phyloP scores from a whole-genome alignment of 1,140 invertebrate genomes.

The Drosophila obscura region DNA sequence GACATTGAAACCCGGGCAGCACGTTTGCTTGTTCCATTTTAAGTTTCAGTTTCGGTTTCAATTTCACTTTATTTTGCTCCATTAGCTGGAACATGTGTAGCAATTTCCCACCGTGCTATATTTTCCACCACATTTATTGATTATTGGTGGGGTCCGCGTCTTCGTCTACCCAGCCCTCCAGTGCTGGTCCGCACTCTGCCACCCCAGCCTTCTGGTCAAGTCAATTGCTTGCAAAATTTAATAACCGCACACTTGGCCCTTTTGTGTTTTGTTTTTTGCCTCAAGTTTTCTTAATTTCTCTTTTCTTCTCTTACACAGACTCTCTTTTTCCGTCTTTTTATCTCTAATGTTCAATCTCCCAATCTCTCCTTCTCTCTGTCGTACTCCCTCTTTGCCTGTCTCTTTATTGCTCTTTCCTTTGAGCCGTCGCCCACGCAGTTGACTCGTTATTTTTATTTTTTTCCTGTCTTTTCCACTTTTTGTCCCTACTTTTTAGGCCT shows the following conservation, averaged over 20 bases:
- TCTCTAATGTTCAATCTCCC: not conserved
- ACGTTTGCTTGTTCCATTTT: conserved; percentile 14
- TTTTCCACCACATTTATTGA: conserved; percentile 77
- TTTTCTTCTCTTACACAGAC: conserved; percentile 4
- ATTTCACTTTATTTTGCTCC: conserved; percentile 51
- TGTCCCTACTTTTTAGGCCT: not conserved
- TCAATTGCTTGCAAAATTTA: conserved; percentile 77
- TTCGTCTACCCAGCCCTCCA: not conserved
- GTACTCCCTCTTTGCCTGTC: conserved; percentile 1
- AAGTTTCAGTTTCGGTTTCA: conserved; percentile 30
- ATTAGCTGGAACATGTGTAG: conserved; percentile 69
- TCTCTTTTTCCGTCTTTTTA: conserved; percentile 1
- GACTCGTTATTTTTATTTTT: conserved; percentile 50
- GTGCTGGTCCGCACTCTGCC: conserved; percentile 16
- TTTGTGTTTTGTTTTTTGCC: conserved; percentile 57
- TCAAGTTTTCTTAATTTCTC: conserved; percentile 54
- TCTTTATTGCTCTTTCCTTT: conserved; percentile 23
- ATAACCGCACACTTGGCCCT: conserved; percentile 55
- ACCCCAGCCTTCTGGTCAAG: conserved; percentile 34
- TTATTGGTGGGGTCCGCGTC: conserved; percentile 52
- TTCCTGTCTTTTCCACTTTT: conserved; percentile 23
- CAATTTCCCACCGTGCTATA: conserved; percentile 63
- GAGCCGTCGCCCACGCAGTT: conserved; percentile 32
- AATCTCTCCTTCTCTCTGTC: conserved; percentile 1
- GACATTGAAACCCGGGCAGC: conserved; percentile 37